Evolutionary conservation across 2,888 invertebrate genomes (phyloP).

Genomic region (Mythimna pallens): DNA sequence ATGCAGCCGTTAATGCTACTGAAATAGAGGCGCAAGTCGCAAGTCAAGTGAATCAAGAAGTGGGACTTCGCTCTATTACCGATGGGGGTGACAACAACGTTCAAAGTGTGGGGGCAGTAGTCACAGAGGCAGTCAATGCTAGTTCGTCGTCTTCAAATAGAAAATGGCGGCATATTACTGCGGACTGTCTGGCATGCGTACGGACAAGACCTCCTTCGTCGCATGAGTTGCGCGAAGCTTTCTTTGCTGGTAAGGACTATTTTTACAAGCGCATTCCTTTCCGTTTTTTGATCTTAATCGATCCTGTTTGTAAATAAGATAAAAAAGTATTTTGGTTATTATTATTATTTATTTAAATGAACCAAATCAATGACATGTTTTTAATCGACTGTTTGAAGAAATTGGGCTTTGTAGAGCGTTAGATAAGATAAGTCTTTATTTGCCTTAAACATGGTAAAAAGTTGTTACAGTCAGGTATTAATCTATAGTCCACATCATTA

Average conservation of each 20-base stretch:
- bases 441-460: too few species aligned
- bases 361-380: too few species aligned
- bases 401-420: neutral
- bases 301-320: too few species aligned
- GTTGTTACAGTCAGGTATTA: too few species aligned
- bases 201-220: conserved; percentile 84
- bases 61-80: conserved; percentile 16
- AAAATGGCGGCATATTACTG: conserved; percentile 79
- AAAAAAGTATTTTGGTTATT: too few species aligned
- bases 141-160: conserved; percentile 28
- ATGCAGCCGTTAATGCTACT: neutral
- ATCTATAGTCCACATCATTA: too few species aligned
- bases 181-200: conserved; percentile 84
- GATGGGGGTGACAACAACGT: conserved; percentile 51
- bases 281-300: too few species aligned
- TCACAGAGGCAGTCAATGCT: conserved; percentile 49
- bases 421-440: too few species aligned
- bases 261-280: neutral
- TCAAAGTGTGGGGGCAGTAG: conserved; percentile 43
- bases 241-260: conserved; percentile 81
- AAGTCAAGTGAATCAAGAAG: conserved; percentile 48
- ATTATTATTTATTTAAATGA: too few species aligned
- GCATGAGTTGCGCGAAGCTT: conserved; percentile 86
- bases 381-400: neutral
- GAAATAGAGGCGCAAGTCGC: conserved; percentile 32